These are phyloP conservation scores for Pygocentrus nattereri DNA, from an alignment of 2,797 vertebrate species.

Conservation along the genomic window DNA sequence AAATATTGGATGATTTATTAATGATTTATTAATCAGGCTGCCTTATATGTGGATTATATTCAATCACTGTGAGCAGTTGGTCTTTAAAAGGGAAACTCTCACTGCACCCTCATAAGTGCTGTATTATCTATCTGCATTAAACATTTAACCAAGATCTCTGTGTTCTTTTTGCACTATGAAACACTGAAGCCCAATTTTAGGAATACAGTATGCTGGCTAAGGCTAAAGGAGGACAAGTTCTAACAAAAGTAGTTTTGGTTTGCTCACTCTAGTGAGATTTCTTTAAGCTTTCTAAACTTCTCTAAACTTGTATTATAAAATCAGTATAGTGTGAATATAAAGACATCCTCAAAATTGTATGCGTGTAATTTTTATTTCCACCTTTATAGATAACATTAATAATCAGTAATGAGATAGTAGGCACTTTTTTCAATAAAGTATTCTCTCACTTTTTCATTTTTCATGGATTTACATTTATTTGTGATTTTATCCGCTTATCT, in stretches of 20 bases:
- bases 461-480: not conserved
- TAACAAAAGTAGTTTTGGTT: not conserved
- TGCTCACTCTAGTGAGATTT: not conserved
- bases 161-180: slow-evolving; percentile 1
- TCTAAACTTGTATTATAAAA: not conserved
- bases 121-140: slow-evolving; percentile 57
- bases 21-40: slow-evolving; percentile 55
- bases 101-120: slow-evolving; percentile 43
- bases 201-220: slow-evolving; percentile 4
- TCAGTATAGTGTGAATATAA: not conserved
- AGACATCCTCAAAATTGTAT: not conserved
- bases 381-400: too few species aligned
- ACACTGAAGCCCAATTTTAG: not conserved
- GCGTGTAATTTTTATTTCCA: too few species aligned
- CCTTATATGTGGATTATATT: slow-evolving; percentile 62
- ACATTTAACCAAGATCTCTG: slow-evolving; percentile 37
- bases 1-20: slow-evolving; percentile 61
- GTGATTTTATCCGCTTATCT: not conserved
- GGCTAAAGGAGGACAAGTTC: not conserved
- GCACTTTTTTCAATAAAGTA: too few species aligned
- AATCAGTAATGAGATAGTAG: too few species aligned
- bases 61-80: slow-evolving; percentile 45
- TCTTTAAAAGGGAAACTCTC: slow-evolving; percentile 47
- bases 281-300: not conserved
- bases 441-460: not conserved